Percentiles rank a stretch among this genome's conserved stretches.
phyloP scores from a whole-genome alignment of 2,888 invertebrate genomes.

The Drepana falcataria region DNA sequence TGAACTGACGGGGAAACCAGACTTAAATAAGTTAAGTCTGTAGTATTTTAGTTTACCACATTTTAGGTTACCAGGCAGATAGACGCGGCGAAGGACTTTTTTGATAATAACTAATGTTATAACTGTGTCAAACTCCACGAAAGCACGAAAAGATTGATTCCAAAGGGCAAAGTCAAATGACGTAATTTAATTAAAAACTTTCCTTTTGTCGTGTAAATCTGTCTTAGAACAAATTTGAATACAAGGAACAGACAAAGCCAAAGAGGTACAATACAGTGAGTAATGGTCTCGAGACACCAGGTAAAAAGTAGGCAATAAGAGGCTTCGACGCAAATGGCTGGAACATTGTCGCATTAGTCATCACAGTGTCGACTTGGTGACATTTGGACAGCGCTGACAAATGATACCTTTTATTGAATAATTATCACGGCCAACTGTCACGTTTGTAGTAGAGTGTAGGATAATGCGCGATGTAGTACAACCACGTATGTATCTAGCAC shows the following conservation, averaged over 20 bases:
- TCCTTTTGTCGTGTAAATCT: constrained; percentile 23
- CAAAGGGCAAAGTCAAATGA: not conserved
- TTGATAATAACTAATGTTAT: too few relatives aligned
- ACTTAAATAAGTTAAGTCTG: too few relatives aligned
- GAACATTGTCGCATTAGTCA: constrained; percentile 69
- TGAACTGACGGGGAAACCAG: too few relatives aligned
- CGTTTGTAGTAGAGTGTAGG: constrained; percentile 45
- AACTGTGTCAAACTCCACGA: too few relatives aligned
- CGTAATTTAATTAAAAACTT: constrained; percentile 17
- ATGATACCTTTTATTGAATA: constrained; percentile 73
- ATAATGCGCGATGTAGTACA: too few relatives aligned
- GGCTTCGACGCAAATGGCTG: constrained; percentile 60
- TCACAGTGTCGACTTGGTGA: constrained; percentile 68
- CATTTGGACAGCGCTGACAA: constrained; percentile 68
- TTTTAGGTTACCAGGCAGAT: too few relatives aligned
- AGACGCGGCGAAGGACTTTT: too few relatives aligned
- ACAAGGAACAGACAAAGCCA: constrained; percentile 17
- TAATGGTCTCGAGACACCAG: constrained; percentile 62
- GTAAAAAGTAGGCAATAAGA: constrained; percentile 70
- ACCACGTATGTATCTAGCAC: constrained; percentile 15
- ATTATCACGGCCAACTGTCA: constrained; percentile 53
- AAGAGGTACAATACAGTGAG: constrained; percentile 59
- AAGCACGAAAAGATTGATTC: not conserved
- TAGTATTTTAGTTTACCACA: too few relatives aligned
- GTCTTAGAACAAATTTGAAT: constrained; percentile 38